These are phyloP conservation scores for Danio aesculapii DNA, from an alignment of 2,797 vertebrate genomes.

Conservation along the genomic window DNA sequence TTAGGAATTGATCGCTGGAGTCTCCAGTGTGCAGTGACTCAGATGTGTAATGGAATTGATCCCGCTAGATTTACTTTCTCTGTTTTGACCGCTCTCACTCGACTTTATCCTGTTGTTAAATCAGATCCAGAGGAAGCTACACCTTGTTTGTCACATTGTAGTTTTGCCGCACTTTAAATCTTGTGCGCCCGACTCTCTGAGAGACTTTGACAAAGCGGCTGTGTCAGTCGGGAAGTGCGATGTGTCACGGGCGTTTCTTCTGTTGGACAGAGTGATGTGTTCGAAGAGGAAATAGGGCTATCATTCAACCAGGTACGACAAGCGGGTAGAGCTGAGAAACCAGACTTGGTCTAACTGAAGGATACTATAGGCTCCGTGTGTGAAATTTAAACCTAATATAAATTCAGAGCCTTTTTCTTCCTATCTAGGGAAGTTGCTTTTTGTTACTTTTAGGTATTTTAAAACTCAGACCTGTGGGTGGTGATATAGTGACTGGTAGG, in stretches of 20 bases:
- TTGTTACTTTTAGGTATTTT: conserved; percentile 26
- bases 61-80: conserved; percentile 29
- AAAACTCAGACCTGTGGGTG: conserved; percentile 15
- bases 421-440: conserved; percentile 7
- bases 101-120: conserved; percentile 36
- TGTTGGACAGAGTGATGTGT: conserved; percentile 21
- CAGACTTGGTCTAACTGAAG: conserved; percentile 7
- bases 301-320: background rate
- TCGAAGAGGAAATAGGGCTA: conserved; percentile 16
- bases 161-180: conserved; percentile 12
- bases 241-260: background rate
- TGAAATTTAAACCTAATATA: conserved; percentile 29
- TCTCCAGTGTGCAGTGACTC: conserved; percentile 30
- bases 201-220: conserved; percentile 23
- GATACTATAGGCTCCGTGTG: background rate
- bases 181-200: background rate
- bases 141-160: conserved; percentile 18
- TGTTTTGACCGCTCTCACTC: conserved; percentile 26
- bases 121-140: conserved; percentile 1
- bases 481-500: conserved; percentile 16
- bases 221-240: background rate
- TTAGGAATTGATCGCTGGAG: conserved; percentile 34
- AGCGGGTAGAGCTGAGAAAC: background rate
- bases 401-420: background rate
- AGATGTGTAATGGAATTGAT: conserved; percentile 43